Evolutionary conservation across 2,113 vertebrate genomes (phyloP).

Genomic region (Artemisiospiza belli): DNA sequence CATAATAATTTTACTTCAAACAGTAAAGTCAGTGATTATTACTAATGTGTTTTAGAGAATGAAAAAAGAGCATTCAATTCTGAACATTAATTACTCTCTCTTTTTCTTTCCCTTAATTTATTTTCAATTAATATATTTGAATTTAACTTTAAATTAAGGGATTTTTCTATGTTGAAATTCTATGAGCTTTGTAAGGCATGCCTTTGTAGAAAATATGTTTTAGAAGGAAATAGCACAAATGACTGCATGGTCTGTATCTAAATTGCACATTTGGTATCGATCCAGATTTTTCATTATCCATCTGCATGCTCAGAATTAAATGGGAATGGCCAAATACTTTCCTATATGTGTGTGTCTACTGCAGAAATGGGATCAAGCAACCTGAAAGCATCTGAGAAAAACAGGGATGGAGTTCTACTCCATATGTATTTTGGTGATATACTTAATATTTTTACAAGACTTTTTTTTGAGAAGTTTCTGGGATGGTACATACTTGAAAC

Average conservation of each 20-base stretch:
- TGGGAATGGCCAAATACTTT: background rate
- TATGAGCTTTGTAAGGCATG: background rate
- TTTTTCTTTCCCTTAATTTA: background rate
- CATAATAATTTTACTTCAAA: background rate
- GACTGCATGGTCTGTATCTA: background rate
- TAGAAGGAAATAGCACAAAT: background rate
- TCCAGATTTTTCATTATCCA: background rate
- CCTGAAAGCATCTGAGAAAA: background rate
- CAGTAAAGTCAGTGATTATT: background rate
- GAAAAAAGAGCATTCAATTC: background rate
- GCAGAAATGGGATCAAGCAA: background rate
- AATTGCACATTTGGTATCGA: background rate
- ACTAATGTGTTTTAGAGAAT: background rate
- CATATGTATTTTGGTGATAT: background rate
- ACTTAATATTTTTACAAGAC: background rate
- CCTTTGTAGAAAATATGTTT: background rate
- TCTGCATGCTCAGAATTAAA: background rate
- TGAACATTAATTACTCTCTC: background rate
- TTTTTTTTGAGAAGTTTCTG: background rate
- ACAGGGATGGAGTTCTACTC: background rate
- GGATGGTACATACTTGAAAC: background rate
- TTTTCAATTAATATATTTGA: background rate
- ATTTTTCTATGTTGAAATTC: background rate
- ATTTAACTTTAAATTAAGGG: background rate
- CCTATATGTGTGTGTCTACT: background rate